phyloP scores from a whole-genome alignment of 2,113 vertebrate genomes.

The Sigmodon hispidus region DNA sequence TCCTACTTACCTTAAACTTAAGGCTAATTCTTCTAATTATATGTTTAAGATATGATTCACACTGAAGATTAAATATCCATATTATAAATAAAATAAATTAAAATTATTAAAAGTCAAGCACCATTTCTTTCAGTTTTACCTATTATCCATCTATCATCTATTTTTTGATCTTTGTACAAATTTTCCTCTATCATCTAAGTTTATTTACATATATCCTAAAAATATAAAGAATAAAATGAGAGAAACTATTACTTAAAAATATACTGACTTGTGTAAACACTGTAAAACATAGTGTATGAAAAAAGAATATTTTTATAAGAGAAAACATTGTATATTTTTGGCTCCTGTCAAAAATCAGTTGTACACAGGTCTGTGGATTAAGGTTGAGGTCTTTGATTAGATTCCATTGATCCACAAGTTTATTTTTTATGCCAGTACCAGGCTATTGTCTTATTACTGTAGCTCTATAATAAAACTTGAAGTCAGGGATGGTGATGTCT shows the following conservation, averaged over 20 bases:
- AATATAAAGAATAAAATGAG: neutral
- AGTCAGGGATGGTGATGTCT: too few species aligned
- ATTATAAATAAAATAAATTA: neutral
- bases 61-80: neutral
- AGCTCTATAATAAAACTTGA: too few species aligned
- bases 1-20: neutral
- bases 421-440: too few species aligned
- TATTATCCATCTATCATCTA: neutral
- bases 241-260: neutral
- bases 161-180: too few species aligned
- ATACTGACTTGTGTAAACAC: neutral
- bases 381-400: too few species aligned
- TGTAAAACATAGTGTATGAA: slow-evolving; percentile 40
- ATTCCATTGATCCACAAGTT: too few species aligned
- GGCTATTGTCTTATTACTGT: too few species aligned
- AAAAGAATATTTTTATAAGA: too few species aligned
- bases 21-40: neutral
- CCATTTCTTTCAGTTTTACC: neutral
- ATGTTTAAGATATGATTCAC: neutral
- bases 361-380: too few species aligned
- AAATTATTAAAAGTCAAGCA: neutral
- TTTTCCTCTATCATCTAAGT: neutral
- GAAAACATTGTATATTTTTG: too few species aligned
- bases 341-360: too few species aligned
- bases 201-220: neutral